Base-by-base conservation (phyloP, 2,888 invertebrate genomes). In the Aquatica leii region DNA sequence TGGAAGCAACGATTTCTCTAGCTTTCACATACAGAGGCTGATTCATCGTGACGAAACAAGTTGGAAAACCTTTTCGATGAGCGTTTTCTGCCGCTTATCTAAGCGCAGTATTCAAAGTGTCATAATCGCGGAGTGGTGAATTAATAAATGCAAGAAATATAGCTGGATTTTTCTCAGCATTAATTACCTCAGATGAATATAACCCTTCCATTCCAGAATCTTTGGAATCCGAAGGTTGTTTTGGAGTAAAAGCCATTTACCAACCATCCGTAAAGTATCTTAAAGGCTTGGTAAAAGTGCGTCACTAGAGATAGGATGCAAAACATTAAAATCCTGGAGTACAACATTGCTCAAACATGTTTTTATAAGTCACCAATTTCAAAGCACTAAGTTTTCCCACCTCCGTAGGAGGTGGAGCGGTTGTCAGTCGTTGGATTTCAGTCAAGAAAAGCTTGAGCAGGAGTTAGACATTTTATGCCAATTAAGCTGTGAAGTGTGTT, bases 401-500 rank as follows among this genome's bases (percentile, higher is more conserved):
- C 18, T 20, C 54, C 41, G n/a, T 12, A 41, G 11, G n/a, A 21
- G 43, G 1, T 21, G 41, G 40, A 54, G 41, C 12, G n/a, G 41
- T 21, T 54, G 9, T 41, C 14, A 54, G 3, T 41, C 41, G 11
- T 21, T 20, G 1, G 12, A 54, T 54, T 14, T 21, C 41, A 46
- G 15, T 1, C 2, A 9, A 40, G 53, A 9, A 53, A 18, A 12
- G 37, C 40, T 40, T 18, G 2, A 17, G 40, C 53, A 3, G 37
- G 53, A 3, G 53, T 53, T 37, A 53, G 9, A 40, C 51, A 59
- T 24, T 51, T 59, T 5, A 50, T 59, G 58, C 51, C 58, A 20
- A 50, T 51, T 41, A 59, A 40, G 37, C 57, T 57, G 35, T 57
- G 57, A 35, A 49, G 49, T 5, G 57, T 49, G 46, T n/a, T n/a